Evolutionary conservation across 2,113 vertebrate species (phyloP).

Genomic region (Barnardius zonarius): DNA sequence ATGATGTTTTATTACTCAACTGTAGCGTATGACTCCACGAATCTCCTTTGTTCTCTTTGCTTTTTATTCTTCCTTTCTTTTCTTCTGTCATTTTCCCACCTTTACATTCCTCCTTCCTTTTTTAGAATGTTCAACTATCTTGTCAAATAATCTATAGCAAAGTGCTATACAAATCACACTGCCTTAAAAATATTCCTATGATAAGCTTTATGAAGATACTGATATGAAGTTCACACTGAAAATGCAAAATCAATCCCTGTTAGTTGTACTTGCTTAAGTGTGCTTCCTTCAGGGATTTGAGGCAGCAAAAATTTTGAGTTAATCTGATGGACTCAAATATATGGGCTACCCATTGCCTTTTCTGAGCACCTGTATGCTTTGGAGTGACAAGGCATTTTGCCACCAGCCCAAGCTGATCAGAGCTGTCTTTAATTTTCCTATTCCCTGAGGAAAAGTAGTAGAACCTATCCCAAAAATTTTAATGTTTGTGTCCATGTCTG

Average conservation of each 20-base stretch:
- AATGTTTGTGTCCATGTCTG: neutral
- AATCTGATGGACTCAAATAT: neutral
- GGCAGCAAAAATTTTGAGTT: neutral
- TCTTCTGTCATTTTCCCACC: neutral
- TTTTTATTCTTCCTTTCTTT: neutral
- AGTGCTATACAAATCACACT: neutral
- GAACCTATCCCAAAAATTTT: neutral
- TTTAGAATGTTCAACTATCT: neutral
- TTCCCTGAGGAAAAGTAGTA: neutral
- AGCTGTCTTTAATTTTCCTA: neutral
- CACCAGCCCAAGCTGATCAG: neutral
- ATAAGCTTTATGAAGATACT: neutral
- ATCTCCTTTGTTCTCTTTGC: slow-evolving; percentile 13
- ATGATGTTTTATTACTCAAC: neutral
- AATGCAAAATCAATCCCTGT: neutral
- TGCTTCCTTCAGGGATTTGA: neutral
- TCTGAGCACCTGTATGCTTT: neutral
- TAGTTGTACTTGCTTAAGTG: neutral
- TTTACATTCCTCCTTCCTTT: neutral
- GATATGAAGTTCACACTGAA: neutral
- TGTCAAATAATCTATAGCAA: neutral
- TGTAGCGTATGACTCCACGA: neutral
- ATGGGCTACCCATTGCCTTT: neutral
- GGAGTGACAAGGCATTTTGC: neutral
- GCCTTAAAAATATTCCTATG: neutral